A percentile compares a stretch with the other conserved stretches of the same genome.
These are phyloP conservation scores for Corvus hawaiiensis DNA, from an alignment of 2,113 vertebrate species.

Conservation along the genomic window DNA sequence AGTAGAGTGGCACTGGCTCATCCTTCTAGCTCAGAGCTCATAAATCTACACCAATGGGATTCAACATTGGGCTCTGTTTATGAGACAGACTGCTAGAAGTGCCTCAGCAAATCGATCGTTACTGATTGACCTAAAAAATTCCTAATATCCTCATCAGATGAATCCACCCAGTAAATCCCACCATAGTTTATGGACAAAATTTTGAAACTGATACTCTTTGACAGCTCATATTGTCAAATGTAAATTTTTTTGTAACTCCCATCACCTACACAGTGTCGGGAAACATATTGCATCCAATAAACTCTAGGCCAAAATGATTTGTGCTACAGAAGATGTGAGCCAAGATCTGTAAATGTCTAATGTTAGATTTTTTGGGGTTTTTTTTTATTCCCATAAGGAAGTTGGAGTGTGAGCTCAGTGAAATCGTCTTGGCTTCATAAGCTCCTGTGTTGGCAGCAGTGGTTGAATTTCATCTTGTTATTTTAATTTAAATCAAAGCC, in stretches of 20 bases:
- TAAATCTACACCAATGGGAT: rapidly evolving
- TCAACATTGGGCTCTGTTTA: neutral
- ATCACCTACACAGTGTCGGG: neutral
- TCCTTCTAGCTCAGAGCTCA: neutral
- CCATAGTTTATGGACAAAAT: neutral
- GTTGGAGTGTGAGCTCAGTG: neutral
- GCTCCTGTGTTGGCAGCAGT: neutral
- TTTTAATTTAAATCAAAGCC: neutral
- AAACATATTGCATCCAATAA: neutral
- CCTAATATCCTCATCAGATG: neutral
- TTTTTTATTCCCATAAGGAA: neutral
- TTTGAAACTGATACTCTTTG: neutral
- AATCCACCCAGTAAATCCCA: neutral
- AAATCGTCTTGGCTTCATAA: neutral
- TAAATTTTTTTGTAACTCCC: neutral
- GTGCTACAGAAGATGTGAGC: neutral
- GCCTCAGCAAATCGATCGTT: neutral
- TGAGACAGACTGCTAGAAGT: neutral
- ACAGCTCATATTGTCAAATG: neutral
- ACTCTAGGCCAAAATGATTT: neutral
- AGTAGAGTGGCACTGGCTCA: neutral
- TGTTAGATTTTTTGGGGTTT: neutral
- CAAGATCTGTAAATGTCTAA: neutral
- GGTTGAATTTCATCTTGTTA: neutral
- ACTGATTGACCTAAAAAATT: neutral